Percentiles rank a stretch among this genome's conserved stretches.
Conservation (phyloP, 2,888 invertebrate species). For the Trissoscelio sp. region DNA sequence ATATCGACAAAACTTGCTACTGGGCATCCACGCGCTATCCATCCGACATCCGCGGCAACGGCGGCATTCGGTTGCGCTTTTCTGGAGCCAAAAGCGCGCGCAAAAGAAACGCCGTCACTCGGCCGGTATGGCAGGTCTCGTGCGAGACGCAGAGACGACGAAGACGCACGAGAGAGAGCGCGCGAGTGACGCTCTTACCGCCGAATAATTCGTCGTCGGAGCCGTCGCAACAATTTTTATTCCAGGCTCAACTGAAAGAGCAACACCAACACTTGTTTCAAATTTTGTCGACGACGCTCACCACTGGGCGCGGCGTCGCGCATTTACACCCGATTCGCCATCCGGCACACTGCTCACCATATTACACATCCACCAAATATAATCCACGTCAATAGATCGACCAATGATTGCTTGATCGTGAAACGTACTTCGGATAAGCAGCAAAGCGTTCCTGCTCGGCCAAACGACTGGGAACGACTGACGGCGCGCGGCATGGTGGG, state of each 20-base stretch:
- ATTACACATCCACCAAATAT: constrained; percentile 52
- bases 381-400: constrained; percentile 42
- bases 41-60: constrained; percentile 65
- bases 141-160: constrained; percentile 61
- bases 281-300: background rate
- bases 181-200: constrained; percentile 71
- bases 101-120: constrained; percentile 43
- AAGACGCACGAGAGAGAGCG: constrained; percentile 67
- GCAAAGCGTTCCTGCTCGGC: constrained; percentile 71
- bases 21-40: constrained; percentile 70
- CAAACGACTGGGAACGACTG: constrained; percentile 81
- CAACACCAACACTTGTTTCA: too few relatives aligned
- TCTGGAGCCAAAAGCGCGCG: constrained; percentile 39
- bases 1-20: constrained; percentile 52
- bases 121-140: constrained; percentile 68
- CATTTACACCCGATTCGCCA: background rate
- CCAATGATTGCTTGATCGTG: constrained; percentile 27
- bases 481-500: constrained; percentile 76
- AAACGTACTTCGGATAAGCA: constrained; percentile 7
- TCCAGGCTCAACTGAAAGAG: too few relatives aligned
- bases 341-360: constrained; percentile 51
- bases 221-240: too few relatives aligned
- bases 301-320: constrained; percentile 27
- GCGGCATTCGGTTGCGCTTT: constrained; percentile 26
- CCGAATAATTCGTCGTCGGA: constrained; percentile 4